Evolutionary conservation across 2,113 vertebrate genomes (phyloP).

Genomic region (Oreochromis tanganicae): DNA sequence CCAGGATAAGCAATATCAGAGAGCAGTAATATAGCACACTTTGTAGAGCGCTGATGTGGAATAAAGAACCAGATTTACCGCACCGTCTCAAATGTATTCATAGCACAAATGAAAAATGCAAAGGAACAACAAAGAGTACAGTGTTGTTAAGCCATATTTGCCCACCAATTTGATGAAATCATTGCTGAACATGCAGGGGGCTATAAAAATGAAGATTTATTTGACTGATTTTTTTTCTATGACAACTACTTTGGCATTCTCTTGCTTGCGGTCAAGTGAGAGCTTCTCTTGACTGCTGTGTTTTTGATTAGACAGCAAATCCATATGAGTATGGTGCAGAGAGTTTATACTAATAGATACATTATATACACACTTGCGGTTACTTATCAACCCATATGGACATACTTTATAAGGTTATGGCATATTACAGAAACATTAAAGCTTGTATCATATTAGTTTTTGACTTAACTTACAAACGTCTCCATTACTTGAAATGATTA

Average conservation of each 20-base stretch:
- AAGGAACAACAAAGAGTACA: background rate
- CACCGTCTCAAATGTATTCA: background rate
- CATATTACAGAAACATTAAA: background rate
- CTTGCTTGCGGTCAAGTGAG: background rate
- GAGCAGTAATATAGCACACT: background rate
- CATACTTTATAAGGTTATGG: background rate
- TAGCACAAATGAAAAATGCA: background rate
- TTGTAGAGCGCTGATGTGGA: background rate
- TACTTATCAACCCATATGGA: background rate
- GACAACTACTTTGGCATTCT: background rate
- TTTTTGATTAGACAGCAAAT: background rate
- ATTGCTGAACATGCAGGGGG: background rate
- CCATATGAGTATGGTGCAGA: background rate
- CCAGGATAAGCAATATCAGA: background rate
- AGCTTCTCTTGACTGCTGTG: background rate
- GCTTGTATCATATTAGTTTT: background rate
- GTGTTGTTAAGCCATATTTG: background rate
- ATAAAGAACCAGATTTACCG: background rate
- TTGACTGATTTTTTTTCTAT: background rate
- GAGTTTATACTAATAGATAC: background rate
- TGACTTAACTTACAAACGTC: background rate
- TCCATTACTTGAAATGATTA: background rate
- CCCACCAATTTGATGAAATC: background rate
- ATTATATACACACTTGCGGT: background rate
- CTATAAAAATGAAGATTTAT: background rate